Conservation (phyloP, 2,797 vertebrate genomes). For the Cuniculus paca region DNA sequence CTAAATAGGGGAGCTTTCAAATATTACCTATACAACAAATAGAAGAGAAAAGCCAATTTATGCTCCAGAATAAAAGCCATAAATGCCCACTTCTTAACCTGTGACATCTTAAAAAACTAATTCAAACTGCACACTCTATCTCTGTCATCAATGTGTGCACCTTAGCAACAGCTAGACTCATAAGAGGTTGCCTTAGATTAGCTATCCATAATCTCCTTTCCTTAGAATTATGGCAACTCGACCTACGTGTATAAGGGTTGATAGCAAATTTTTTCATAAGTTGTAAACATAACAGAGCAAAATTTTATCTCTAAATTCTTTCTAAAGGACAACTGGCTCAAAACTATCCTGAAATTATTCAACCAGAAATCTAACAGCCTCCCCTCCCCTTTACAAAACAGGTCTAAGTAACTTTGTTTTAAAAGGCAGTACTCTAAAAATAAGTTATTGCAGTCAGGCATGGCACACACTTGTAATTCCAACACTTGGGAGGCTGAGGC, state of each 20-base stretch:
- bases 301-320: constrained; percentile 51
- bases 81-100: constrained; percentile 13
- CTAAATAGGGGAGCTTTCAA: constrained; percentile 35
- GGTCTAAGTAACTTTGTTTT: constrained; percentile 3
- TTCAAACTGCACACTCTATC: neutral
- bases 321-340: neutral
- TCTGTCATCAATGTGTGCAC: constrained; percentile 6
- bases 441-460: neutral
- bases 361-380: constrained; percentile 47
- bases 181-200: neutral
- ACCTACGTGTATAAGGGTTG: neutral
- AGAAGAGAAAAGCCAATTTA: constrained; percentile 36
- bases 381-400: neutral
- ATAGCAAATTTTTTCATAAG: constrained; percentile 27
- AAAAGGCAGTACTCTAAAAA: constrained; percentile 51
- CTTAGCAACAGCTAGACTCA: neutral
- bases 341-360: constrained; percentile 49
- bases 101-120: constrained; percentile 27
- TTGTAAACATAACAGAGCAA: constrained; percentile 57
- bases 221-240: constrained; percentile 27
- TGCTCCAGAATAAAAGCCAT: constrained; percentile 48
- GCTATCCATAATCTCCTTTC: neutral
- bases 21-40: constrained; percentile 40
- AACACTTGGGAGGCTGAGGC: neutral
- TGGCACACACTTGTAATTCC: neutral